Evolutionary conservation across 1,140 invertebrate species (phyloP).

Genomic region (Nasonia vitripennis): DNA sequence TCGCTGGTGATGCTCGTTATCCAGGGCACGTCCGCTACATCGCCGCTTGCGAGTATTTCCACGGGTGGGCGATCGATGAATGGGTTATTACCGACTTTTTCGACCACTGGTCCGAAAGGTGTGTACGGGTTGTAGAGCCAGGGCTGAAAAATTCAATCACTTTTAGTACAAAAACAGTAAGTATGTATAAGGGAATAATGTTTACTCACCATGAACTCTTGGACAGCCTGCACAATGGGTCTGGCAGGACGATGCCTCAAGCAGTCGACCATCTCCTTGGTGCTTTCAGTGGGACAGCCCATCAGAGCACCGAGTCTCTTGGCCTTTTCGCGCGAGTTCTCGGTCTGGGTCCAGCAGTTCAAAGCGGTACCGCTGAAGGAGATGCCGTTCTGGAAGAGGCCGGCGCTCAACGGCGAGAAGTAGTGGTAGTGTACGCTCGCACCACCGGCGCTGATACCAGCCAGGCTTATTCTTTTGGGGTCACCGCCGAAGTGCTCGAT

Average conservation of each 20-base stretch:
- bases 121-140: constrained; percentile 74
- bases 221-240: constrained; percentile 70
- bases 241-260: constrained; percentile 79
- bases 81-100: constrained; percentile 66
- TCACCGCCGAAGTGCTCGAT: constrained; percentile 76
- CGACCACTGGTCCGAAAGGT: constrained; percentile 76
- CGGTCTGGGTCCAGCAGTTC: constrained; percentile 82
- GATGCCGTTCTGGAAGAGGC: constrained; percentile 78
- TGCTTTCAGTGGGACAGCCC: constrained; percentile 80
- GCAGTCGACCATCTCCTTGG: constrained; percentile 82
- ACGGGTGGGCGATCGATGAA: constrained; percentile 76
- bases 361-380: constrained; percentile 86
- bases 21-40: constrained; percentile 73
- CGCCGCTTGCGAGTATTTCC: constrained; percentile 69
- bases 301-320: constrained; percentile 79
- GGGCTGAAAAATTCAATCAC: constrained; percentile 56
- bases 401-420: constrained; percentile 71
- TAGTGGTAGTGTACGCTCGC: constrained; percentile 79
- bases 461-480: constrained; percentile 73
- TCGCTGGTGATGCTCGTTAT: constrained; percentile 73
- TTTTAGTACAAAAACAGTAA: background rate
- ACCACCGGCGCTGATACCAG: constrained; percentile 76
- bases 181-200: background rate
- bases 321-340: constrained; percentile 81
- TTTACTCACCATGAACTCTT: constrained; percentile 73